A percentile compares a stretch with the other conserved stretches of the same genome.
Evolutionary conservation across 1,140 invertebrate genomes (phyloP).

Genomic region (Lepidurus arcticus): DNA sequence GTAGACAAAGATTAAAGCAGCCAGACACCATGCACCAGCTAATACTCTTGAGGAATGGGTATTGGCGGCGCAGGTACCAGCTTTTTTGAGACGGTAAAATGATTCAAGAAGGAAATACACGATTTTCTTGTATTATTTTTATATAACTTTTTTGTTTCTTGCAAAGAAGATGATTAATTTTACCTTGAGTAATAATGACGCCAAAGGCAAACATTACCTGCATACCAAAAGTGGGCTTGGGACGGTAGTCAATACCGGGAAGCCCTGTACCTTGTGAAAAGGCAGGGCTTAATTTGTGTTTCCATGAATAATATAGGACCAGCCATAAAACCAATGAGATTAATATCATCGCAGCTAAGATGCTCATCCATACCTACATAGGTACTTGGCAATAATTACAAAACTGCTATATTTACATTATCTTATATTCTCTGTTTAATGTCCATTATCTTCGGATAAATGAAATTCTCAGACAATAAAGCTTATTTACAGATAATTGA

Average conservation of each 20-base stretch:
- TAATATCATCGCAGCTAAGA: neutral
- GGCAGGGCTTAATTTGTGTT: neutral
- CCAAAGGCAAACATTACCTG: neutral
- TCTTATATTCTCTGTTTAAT: too few relatives aligned
- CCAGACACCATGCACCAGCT: slow-evolving; percentile 17
- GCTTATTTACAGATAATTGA: too few relatives aligned
- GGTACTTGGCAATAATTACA: too few relatives aligned
- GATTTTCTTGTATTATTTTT: too few relatives aligned
- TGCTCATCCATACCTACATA: neutral
- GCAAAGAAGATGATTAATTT: neutral
- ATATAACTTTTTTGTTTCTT: neutral
- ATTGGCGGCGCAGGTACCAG: neutral
- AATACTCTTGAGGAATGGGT: slow-evolving; percentile 20
- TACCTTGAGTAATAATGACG: slow-evolving; percentile 5
- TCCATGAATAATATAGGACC: neutral
- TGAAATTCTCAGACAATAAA: too few relatives aligned
- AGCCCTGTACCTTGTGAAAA: neutral
- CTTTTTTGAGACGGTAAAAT: neutral
- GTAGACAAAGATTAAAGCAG: slow-evolving; percentile 3
- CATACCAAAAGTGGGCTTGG: neutral
- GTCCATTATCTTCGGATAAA: too few relatives aligned
- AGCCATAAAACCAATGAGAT: neutral
- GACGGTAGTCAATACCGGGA: neutral
- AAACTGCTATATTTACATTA: too few relatives aligned
- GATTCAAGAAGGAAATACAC: too few relatives aligned